Evolutionary conservation across 2,797 vertebrate species (phyloP), one percentile per base, ranked within the genome.

Genomic region (Molossus molossus): DNA sequence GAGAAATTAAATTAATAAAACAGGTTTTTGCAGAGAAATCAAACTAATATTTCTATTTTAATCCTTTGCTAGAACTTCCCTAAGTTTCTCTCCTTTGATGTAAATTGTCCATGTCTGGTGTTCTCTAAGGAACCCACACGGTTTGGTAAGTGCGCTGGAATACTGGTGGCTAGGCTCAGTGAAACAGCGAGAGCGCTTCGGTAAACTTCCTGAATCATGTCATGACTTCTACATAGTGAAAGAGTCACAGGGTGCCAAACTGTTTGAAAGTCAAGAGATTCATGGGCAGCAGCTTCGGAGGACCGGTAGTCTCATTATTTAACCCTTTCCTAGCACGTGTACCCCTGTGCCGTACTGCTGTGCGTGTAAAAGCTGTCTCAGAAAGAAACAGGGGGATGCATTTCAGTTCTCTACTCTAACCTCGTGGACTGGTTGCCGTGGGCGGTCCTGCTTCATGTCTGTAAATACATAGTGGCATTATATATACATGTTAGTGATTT

Each of bases 171-270:
- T n/a, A 73, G 23, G 75, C 64, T 91, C 95, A 98, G 93, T 29
- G 94, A 92, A 97, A 91, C 40, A 94, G 45, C 1, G 15, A 82
- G 83, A 95, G 92, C 17, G 1, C 92, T 98, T 97, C 81, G 80
- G 83, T 97, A 97, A 97, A 96, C 94, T 97, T 97, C 94, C 95
- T 97, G 95, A 48, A 58, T 91, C 65, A 5, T 95, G 93, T 94
- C 96, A 91, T 62, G 73, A 94, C 86, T 97, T 87, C 77, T 65
- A 79, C 84, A 14, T 73, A 81, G 55, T 94, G 60, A 92, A 97
- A 96, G 85, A 96, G 87, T 88, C 87, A 80, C 23, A 12, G 33
- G 17, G 6, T 17, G 48, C 85, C 83, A 93, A 90, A 91, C 58
- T 95, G 79, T 96, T 97, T 95, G 77, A 77, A 98, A 97, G 76